Base-by-base conservation (phyloP, 2,888 invertebrate species). In the Dromius quadrimaculatus region DNA sequence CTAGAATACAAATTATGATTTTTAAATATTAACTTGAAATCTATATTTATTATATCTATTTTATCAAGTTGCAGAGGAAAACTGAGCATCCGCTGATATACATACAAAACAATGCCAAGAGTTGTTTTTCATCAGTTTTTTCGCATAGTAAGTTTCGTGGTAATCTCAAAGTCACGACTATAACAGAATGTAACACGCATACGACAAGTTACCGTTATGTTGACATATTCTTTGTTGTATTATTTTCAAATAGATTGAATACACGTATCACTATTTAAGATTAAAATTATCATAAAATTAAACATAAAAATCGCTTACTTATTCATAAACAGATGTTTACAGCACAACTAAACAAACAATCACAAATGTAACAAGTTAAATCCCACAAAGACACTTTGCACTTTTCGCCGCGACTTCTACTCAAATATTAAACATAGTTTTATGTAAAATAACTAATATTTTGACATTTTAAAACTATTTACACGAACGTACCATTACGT, bases 321-420 rank as follows among this genome's bases (percentile, higher is more conserved):
- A n/a, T 38, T 6, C 9, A 38, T n/a, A 38, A 38, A 38, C 9
- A 38, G 13, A 38, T 38, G 13, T 2, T 38, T 22, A 15, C 47
- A 47, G n/a, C 11, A 47, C n/a, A 22, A 62, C 23, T 23, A 41
- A 34, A 62, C 36, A 36, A 36, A 38, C 47, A 68, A 68, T 43
- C 68, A 68, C 68, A 68, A 66, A 66, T 57, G 68, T 59, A 68
- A 68, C 68, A 68, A 68, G 68, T 68, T 59, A n/a, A n/a, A n/a
- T n/a, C n/a, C n/a, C n/a, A n/a, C n/a, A n/a, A n/a, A n/a, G n/a
- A n/a, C n/a, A n/a, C n/a, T n/a, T n/a, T n/a, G n/a, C n/a, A n/a
- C n/a, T n/a, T n/a, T n/a, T n/a, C n/a, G n/a, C n/a, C n/a, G n/a
- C n/a, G n/a, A n/a, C n/a, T n/a, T n/a, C n/a, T n/a, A n/a, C n/a